Evolutionary conservation across 2,888 invertebrate genomes (phyloP).

Genomic region (Cephonodes hylas): DNA sequence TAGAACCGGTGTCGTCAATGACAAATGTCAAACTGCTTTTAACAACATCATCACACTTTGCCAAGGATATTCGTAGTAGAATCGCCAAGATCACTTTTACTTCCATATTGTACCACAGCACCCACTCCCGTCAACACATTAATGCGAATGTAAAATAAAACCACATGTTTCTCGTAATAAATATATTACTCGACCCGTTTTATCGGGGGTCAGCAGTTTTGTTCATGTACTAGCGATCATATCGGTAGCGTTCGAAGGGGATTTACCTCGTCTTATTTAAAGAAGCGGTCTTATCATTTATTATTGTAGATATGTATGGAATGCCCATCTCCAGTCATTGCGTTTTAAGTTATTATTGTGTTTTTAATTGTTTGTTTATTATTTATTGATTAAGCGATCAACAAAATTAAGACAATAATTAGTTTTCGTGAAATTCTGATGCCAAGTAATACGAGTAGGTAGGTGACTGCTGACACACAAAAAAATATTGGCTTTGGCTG

Average conservation of each 20-base stretch:
- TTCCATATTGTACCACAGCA: neutral
- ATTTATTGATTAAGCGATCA: too few species aligned
- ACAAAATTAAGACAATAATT: too few species aligned
- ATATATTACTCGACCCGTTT: neutral
- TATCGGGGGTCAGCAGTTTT: neutral
- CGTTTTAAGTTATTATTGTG: too few species aligned
- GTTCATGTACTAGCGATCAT: neutral
- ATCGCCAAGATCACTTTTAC: neutral
- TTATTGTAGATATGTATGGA: too few species aligned
- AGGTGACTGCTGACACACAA: too few species aligned
- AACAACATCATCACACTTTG: conserved; percentile 20
- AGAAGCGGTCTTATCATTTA: too few species aligned
- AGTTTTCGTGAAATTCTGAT: too few species aligned
- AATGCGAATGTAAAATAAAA: neutral
- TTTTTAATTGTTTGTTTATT: too few species aligned
- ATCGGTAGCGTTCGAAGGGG: neutral
- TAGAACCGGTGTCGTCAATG: conserved; percentile 59
- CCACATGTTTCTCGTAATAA: neutral
- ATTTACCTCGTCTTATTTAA: neutral
- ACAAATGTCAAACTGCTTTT: conserved; percentile 59
- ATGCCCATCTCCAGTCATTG: too few species aligned
- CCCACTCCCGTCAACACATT: neutral
- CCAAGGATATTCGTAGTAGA: neutral
- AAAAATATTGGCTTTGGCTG: too few species aligned
- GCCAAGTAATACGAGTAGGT: too few species aligned